Evolutionary conservation across 2,888 invertebrate genomes (phyloP), one percentile per base, ranked within the genome.

Genomic region (Pollenia amentaria): DNA sequence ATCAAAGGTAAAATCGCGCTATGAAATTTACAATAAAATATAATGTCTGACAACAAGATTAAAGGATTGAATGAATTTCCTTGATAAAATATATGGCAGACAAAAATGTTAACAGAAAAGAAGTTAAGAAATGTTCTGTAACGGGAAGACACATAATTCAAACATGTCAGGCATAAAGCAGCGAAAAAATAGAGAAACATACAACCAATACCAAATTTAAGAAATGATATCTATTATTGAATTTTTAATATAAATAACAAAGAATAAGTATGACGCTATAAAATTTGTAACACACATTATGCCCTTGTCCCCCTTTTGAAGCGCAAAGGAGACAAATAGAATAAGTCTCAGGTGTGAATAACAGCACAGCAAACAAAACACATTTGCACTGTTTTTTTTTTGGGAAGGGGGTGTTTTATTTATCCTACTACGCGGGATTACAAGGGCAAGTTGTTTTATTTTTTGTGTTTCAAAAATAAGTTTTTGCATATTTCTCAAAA

Each of bases 341-440:
- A 65, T 29, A 80, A 77, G 80, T 84, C 80, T 81, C 87, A 87
- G 84, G 87, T 87, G 84, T 77, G 64, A 87, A 87, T 84, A 77
- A 84, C 80, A 77, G 16, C 57, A 42, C 69, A 60, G 16, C 11
- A 29, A 67, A 48, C 42, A 21, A 60, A 51, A 57, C 42, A 40
- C 60, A 44, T 46, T 73, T 73, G 6, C 64, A 53, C 57, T 8
- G 16, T 38, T 65, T 70, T n/a, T 18, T 9, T 10, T n/a, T n/a
- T n/a, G n/a, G 9, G 29, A 0, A 16, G 38, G 18, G 60, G 44
- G 40, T 53, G 18, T 51, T 83, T 64, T 44, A 21, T 38, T 29
- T 29, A 29, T 29, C 6, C 4, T 29, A 29, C 3, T 29, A 29
- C 29, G 29, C 29, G 29, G 6, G 29, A 29, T 29, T 29, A 6